phyloP scores from a whole-genome alignment of 2,113 vertebrate genomes.

The Tonatia bakeri region DNA sequence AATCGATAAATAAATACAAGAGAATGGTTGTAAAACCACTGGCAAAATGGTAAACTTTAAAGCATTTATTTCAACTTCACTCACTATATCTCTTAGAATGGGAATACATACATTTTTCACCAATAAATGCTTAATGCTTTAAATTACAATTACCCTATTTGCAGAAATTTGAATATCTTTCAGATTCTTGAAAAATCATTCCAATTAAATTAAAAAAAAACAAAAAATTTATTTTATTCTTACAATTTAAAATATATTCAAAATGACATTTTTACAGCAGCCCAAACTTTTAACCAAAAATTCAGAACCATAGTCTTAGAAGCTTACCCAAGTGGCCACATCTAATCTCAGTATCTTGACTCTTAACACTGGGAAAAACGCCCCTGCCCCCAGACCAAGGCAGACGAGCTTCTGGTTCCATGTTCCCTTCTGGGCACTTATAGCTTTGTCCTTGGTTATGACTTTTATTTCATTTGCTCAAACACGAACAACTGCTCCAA shows the following conservation, averaged over 20 bases:
- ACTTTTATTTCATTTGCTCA: not conserved
- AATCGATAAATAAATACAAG: slow-evolving; percentile 48
- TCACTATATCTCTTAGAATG: slow-evolving; percentile 38
- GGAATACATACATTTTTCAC: slow-evolving; percentile 54
- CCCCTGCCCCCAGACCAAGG: not conserved
- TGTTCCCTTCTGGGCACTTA: not conserved
- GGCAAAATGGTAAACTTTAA: slow-evolving; percentile 54
- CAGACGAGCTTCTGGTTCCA: not conserved
- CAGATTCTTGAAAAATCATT: not conserved
- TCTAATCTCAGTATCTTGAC: not conserved
- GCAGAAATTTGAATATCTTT: slow-evolving; percentile 29
- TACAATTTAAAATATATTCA: slow-evolving; percentile 62
- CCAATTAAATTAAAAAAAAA: slow-evolving; percentile 26
- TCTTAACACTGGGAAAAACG: slow-evolving; percentile 4
- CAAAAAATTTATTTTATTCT: slow-evolving; percentile 27
- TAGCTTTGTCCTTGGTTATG: not conserved
- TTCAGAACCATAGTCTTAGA: not conserved
- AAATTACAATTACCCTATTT: slow-evolving; percentile 40
- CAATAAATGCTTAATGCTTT: slow-evolving; percentile 50
- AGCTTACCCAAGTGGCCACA: slow-evolving; percentile 19
- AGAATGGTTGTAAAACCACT: slow-evolving; percentile 14
- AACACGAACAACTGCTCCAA: not conserved
- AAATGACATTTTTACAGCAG: slow-evolving; percentile 61
- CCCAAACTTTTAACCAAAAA: slow-evolving; percentile 21
- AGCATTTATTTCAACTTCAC: slow-evolving; percentile 51